phyloP scores from a whole-genome alignment of 2,888 invertebrate genomes.

The Synergus laeviventris region DNA sequence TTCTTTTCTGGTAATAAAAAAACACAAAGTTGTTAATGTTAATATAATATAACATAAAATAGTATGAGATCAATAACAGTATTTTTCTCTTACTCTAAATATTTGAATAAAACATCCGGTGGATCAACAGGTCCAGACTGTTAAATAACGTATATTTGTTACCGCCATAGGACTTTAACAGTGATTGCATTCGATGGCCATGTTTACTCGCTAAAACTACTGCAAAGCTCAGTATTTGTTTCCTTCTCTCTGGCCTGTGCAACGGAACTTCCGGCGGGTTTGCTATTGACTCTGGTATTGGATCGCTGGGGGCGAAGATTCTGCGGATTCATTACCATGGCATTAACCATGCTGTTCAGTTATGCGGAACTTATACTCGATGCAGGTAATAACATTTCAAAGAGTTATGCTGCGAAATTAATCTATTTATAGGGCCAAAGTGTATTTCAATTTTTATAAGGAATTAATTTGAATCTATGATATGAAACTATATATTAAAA shows the following conservation, averaged over 20 bases:
- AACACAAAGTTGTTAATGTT: background rate
- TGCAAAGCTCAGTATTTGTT: conserved; percentile 88
- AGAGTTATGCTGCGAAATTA: conserved; percentile 5
- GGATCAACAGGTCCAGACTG: background rate
- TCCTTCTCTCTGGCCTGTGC: conserved; percentile 90
- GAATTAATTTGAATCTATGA: background rate
- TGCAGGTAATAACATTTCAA: conserved; percentile 58
- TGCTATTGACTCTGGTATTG: conserved; percentile 84
- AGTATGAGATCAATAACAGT: too few species aligned
- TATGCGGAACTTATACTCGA: conserved; percentile 73
- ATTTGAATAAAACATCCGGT: background rate
- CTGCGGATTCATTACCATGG: conserved; percentile 88
- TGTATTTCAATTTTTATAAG: background rate
- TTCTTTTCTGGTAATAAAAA: conserved; percentile 75
- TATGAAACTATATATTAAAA: background rate
- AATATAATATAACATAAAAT: background rate
- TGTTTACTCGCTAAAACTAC: conserved; percentile 89
- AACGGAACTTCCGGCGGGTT: conserved; percentile 90
- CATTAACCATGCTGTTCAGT: conserved; percentile 86
- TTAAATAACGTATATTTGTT: background rate
- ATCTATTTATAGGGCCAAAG: background rate
- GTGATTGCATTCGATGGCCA: conserved; percentile 92
- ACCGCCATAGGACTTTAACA: conserved; percentile 82
- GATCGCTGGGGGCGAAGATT: conserved; percentile 90
- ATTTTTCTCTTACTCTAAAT: background rate